These are phyloP conservation scores for Rhinolophus ferrumequinum DNA, from an alignment of 2,113 vertebrate genomes.

Conservation along the genomic window DNA sequence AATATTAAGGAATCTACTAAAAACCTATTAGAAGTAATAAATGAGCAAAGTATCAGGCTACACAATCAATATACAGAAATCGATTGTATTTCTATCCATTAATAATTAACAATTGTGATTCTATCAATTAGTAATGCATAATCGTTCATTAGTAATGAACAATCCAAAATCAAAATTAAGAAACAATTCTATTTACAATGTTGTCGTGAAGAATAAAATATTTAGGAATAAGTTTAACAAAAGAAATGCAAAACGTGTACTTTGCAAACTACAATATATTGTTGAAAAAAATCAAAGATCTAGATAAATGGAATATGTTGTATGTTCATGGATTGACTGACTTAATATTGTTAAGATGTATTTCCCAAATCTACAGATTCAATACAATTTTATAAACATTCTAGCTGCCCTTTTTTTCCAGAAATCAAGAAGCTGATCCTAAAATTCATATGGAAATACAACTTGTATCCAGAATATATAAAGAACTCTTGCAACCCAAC, in stretches of 20 bases:
- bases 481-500: neutral
- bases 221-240: neutral
- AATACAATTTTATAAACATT: neutral
- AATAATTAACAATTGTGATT: neutral
- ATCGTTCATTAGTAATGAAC: neutral
- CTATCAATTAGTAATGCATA: neutral
- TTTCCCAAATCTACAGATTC: neutral
- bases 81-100: neutral
- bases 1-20: neutral
- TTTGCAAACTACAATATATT: neutral
- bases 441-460: slow-evolving; percentile 10
- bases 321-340: neutral
- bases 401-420: neutral
- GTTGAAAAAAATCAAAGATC: neutral
- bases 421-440: neutral
- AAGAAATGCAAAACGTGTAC: neutral
- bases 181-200: neutral
- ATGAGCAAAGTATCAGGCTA: neutral
- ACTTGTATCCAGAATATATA: neutral
- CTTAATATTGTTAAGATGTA: neutral
- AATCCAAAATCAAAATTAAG: slow-evolving; percentile 26
- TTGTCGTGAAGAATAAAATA: neutral
- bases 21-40: neutral
- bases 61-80: neutral
- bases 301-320: neutral